Evolutionary conservation across 2,113 vertebrate species (phyloP), one percentile per base, ranked within the genome.

Genomic region (Campylorhamphus procurvoides): DNA sequence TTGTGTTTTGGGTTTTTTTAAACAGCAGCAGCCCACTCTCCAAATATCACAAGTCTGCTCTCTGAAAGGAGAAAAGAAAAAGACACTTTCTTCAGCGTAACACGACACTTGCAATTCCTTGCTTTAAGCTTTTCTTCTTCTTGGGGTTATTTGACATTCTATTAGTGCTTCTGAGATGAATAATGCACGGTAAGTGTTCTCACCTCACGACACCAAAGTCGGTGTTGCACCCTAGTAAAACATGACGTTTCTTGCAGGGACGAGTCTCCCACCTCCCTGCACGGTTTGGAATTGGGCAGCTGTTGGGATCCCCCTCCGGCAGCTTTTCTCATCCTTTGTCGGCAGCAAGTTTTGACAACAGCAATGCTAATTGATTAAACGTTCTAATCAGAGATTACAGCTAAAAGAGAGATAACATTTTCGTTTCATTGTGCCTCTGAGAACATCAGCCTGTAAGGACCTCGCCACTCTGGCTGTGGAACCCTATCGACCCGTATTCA

Each of bases 261-360:
- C 10, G 60, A 93, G 94, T 93, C 94, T 94, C 95, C 95, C 96
- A 93, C 95, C 94, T 87, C 56, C 73, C 12, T 77, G 46, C 47
- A 64, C 12, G 89, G 87, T 75, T 84, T 78, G 93, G 93, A 95
- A 83, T 92, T 20, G 56, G 88, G 18, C 81, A 78, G 89, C 91
- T 25, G 3, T 74, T 50, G 79, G 78, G 87, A 93, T 89, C 40
- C 74, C 95, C 81, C 95, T 83, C 49, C 28, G 56, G 97, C 90
- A 87, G 27, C 37, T 96, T 97, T 90, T 95, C 87, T 92, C 63
- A 96, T 97, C 90, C 83, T 31, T 97, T 97, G 94, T 96, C 94
- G 95, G 96, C 94, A 98, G 96, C 97, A 97, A 98, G 97, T 98
- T 98, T 98, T 98, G 97, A 98, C 98, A 98, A 98, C 97, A 98